Base-by-base conservation (phyloP, 2,888 invertebrate species). In the Drosophila anomalata region DNA sequence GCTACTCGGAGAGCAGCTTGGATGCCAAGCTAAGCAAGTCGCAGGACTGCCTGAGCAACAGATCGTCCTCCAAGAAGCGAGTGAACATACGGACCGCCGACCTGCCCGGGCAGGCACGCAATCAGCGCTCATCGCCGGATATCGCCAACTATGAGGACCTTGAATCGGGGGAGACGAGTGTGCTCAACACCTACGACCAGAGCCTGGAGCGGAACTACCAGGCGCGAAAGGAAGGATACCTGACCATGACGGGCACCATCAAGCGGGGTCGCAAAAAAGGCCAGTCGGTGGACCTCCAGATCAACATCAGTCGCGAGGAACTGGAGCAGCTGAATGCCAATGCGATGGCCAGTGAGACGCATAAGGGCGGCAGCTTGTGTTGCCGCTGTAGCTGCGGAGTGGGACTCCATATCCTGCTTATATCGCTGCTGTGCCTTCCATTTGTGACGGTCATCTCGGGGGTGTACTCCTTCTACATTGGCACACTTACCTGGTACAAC, bases 401-500 rank as follows among this genome's bases (percentile, higher is more conserved):
- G 41, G 96, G 96, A 0, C 92, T 94, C 11, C 96, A 96, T 87
- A 92, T 96, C 48, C 92, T 95, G 61, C 65, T 95, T 7, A 93
- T 95, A 83, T 94, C 94, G 44, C 77, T 95, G 33, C 69, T 95
- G 11, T 95, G 94, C 87, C 92, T 94, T 77, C 96, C 96, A 11
- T 93, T 95, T 91, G 94, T 95, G 17, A 93, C 94, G 31, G 77
- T 94, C 41, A 92, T 94, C 63, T 95, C 96, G 9, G 93, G 94
- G 12, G 89, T 93, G 51, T 95, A 95, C 86, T 95, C 95, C 1
- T 95, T 96, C 89, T 96, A 95, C 87, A 94, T 95, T 72, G 95
- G 96, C 20, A 95, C 95, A 1, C 91, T 95, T 80, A 94, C 95
- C 51, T 96, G 96, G 96, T 96, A 96, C 87, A 96, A 95, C 80